A percentile compares a stretch with the other conserved stretches of the same genome.
Conservation (phyloP, 2,113 vertebrate genomes). For the Sinocyclocheilus anophthalmus region DNA sequence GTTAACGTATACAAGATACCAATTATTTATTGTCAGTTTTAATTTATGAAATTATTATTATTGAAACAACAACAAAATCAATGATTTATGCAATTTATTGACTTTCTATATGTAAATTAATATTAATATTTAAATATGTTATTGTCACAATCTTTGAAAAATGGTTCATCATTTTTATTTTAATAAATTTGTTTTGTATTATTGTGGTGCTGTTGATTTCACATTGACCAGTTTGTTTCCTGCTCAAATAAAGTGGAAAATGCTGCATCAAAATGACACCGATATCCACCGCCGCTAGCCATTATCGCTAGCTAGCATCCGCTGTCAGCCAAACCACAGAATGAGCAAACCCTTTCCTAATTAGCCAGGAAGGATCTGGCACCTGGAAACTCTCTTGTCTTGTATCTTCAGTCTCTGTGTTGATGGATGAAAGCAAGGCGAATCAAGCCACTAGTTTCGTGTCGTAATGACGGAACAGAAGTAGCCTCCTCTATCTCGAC, state of each 20-base stretch:
- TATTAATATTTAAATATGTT: background rate
- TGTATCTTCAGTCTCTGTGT: background rate
- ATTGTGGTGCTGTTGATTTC: background rate
- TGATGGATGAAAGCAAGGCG: background rate
- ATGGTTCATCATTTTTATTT: background rate
- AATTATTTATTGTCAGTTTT: too few species aligned
- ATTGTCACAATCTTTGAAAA: background rate
- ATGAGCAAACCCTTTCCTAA: conserved; percentile 60
- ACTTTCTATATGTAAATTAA: background rate
- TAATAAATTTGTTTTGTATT: background rate
- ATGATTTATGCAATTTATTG: background rate
- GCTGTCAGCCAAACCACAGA: conserved; percentile 51
- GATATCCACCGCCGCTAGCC: conserved; percentile 48
- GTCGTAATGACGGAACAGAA: conserved; percentile 5
- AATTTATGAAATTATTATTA: background rate
- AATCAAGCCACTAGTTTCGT: conserved; percentile 13
- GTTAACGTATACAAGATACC: background rate
- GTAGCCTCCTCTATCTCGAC: conserved; percentile 8
- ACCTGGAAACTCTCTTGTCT: conserved; percentile 22
- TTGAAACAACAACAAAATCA: background rate
- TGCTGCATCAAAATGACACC: conserved; percentile 54
- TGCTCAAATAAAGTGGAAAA: conserved; percentile 52
- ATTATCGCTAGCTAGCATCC: conserved; percentile 29
- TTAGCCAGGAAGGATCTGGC: conserved; percentile 59
- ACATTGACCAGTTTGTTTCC: conserved; percentile 22